Conservation (phyloP, 35 echinoderm and acorn worm species). For the Diadema setosum region DNA sequence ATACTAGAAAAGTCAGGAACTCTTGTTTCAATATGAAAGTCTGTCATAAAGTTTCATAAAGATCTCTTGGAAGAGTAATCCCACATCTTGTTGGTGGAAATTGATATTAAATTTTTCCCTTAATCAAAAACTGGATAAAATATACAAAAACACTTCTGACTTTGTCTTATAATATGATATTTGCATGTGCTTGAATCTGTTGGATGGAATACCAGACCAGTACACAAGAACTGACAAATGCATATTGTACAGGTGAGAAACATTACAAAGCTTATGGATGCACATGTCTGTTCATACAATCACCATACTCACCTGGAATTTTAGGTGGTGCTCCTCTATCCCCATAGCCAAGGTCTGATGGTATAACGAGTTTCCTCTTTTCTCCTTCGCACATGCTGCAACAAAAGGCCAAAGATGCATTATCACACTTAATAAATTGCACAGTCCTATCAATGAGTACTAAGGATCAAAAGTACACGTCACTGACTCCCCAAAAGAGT, state of each 20-base stretch:
- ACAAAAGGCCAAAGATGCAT: neutral
- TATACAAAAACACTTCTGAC: too few species aligned
- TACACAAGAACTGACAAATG: neutral
- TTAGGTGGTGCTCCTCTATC: constrained; percentile 88
- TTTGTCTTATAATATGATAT: too few species aligned
- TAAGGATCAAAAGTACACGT: too few species aligned
- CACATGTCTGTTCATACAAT: neutral
- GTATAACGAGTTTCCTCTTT: constrained; percentile 94
- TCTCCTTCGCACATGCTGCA: constrained; percentile 98
- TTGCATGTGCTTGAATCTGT: neutral
- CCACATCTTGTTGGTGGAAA: too few species aligned
- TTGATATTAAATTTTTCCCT: too few species aligned
- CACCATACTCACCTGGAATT: constrained; percentile 82
- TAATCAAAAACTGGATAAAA: too few species aligned
- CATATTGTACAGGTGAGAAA: neutral
- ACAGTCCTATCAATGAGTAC: too few species aligned
- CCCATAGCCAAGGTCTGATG: constrained; percentile 93
- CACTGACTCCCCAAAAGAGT: too few species aligned
- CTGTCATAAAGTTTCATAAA: too few species aligned
- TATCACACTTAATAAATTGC: neutral
- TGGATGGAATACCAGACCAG: neutral
- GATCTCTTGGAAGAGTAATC: too few species aligned
- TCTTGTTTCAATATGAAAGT: too few species aligned
- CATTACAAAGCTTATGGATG: neutral
- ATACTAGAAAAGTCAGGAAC: too few species aligned